These are phyloP conservation scores for Aphelenchoides fujianensis DNA, from an alignment of 1,140 invertebrate species.

Conservation along the genomic window DNA sequence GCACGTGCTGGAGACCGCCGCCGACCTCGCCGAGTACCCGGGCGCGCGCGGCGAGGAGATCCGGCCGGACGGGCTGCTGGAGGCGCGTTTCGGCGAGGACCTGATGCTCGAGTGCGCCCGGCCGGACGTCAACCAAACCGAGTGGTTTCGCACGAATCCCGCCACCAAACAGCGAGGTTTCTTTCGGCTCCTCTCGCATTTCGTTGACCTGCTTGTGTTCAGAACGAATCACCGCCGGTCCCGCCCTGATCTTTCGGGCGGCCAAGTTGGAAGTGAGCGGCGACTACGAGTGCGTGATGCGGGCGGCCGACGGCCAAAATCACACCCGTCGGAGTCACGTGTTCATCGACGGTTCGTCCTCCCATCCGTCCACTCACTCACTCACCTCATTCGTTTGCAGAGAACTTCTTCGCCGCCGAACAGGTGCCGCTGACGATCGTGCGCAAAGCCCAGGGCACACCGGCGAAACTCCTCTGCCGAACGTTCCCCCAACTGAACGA, in stretches of 20 bases:
- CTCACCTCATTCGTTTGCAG: not conserved
- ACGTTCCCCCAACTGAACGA: conserved; percentile 1
- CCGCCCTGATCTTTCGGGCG: not conserved
- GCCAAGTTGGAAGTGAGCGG: not conserved
- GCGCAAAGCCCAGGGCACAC: conserved; percentile 11
- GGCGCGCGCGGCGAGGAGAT: not conserved
- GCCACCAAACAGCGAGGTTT: not conserved
- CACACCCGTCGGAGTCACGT: not conserved
- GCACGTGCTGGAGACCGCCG: not conserved
- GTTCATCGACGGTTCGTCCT: not conserved
- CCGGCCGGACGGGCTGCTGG: not conserved
- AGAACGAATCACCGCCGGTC: not conserved
- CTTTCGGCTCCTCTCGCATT: not conserved
- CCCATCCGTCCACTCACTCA: not conserved
- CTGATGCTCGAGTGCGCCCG: conserved; percentile 6
- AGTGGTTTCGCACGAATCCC: not conserved
- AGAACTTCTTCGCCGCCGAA: conserved; percentile 11
- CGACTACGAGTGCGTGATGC: not conserved
- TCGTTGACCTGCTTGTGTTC: not conserved
- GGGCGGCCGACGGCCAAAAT: not conserved
- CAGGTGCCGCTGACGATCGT: not conserved
- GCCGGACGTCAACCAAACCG: not conserved
- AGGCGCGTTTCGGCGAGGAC: not conserved
- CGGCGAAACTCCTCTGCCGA: conserved; percentile 14
- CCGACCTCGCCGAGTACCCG: too few species aligned